Evolutionary conservation across 1,140 invertebrate genomes (phyloP), one percentile per base, ranked within the genome.

Genomic region (Holcopasites calliopsidis): DNA sequence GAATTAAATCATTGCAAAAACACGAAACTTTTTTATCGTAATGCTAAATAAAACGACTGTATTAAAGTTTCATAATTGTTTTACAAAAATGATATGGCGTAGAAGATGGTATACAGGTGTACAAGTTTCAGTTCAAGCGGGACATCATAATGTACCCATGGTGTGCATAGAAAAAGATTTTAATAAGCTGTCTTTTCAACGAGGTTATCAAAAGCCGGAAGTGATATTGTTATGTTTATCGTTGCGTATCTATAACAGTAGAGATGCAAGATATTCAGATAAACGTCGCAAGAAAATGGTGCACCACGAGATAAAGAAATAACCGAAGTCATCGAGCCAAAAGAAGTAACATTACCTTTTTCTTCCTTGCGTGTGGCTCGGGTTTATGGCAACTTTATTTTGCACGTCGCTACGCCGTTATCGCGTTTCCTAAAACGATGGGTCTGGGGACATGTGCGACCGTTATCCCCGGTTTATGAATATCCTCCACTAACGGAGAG

Each of bases 151-250:
- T 5, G 21, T 55, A 31, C 3, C 52, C 23, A 21, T 6, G 35
- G 38, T 21, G 47, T 44, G 50, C 35, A 28, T 42, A 74, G 38
- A 57, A 74, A 44, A 52, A 18, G n/a, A 66, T 66, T 74, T 66
- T 74, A 74, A 74, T 66, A 74, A 66, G 65, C 61, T 38, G n/a
- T n/a, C 18, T 18, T 13, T 40, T 38, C 50, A 18, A 31, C 38
- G 40, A 42, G 16, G 40, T 28, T 57, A 49, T 66, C 28, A 57
- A 66, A 65, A 66, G 50, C 44, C 38, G 50, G 38, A 66, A 55
- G 62, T 28, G 52, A 74, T 74, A 40, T 68, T 60, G 60, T 75
- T 75, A 69, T 68, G 65, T 76, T 68, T 73, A 77, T 65, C 70
- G 60, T 69, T 58, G 42, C 50, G 50, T 58, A 73, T 57, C 69